Evolutionary conservation across 2,113 vertebrate genomes (phyloP).

Genomic region (Chlorodrepanis virens): DNA sequence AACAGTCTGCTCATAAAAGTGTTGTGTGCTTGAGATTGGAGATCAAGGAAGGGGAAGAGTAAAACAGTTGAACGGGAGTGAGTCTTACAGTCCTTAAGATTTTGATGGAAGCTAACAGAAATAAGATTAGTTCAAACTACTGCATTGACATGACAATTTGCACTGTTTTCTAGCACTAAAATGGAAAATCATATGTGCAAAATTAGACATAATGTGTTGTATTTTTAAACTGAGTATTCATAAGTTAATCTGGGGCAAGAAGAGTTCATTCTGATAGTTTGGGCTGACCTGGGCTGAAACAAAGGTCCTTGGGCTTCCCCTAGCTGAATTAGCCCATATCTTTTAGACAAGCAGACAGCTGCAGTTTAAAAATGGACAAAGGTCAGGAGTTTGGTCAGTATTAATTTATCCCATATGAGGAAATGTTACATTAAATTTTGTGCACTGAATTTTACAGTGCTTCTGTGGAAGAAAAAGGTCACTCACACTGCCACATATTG

Average conservation of each 20-base stretch:
- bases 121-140: not conserved
- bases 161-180: not conserved
- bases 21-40: not conserved
- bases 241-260: not conserved
- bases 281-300: not conserved
- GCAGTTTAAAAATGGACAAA: not conserved
- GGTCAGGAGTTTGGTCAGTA: not conserved
- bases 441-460: not conserved
- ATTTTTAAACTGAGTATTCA: not conserved
- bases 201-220: not conserved
- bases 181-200: not conserved
- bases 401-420: not conserved
- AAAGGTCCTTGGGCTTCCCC: not conserved
- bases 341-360: not conserved
- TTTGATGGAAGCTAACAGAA: not conserved
- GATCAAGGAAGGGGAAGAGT: not conserved
- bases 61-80: not conserved
- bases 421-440: not conserved
- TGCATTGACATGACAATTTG: not conserved
- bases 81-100: not conserved
- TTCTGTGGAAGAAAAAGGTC: not conserved
- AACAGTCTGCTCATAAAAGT: not conserved
- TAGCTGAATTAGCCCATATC: not conserved
- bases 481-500: not conserved
- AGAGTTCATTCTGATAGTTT: not conserved